Percentiles rank a stretch among this genome's conserved stretches.
Evolutionary conservation across 2,888 invertebrate genomes (phyloP).

Genomic region (Xylota segnis): DNA sequence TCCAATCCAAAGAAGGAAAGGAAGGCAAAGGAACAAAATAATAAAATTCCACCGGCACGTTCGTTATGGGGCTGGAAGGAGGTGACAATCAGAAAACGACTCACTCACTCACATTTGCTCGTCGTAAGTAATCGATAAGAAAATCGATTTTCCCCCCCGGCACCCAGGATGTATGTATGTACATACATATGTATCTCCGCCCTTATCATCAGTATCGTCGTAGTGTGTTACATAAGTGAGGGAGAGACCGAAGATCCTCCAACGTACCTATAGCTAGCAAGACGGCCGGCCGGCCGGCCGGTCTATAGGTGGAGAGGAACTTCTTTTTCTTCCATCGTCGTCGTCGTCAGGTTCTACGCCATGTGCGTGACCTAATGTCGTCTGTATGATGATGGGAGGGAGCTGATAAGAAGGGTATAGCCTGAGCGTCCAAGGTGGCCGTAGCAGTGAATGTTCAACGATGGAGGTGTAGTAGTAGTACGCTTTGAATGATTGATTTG

Average conservation of each 20-base stretch:
- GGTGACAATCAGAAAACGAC: conserved; percentile 19
- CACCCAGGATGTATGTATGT: no score
- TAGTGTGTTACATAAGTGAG: conserved; percentile 33
- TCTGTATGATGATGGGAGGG: conserved; percentile 25
- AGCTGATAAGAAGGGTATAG: conserved; percentile 51
- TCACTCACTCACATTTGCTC: conserved; percentile 30
- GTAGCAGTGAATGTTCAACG: conserved; percentile 33
- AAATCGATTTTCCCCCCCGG: conserved; percentile 56
- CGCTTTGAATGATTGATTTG: conserved; percentile 44
- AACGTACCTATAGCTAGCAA: no score
- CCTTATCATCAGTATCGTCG: background rate
- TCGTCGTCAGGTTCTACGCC: conserved; percentile 40
- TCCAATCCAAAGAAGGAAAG: conserved; percentile 33
- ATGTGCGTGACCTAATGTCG: conserved; percentile 72
- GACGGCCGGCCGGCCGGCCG: conserved; percentile 14
- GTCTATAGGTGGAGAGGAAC: conserved; percentile 40
- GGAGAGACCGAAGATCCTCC: conserved; percentile 22
- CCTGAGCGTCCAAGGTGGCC: conserved; percentile 39
- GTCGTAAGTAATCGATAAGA: conserved; percentile 56
- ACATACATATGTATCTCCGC: conserved; percentile 2
- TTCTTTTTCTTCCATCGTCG: conserved; percentile 30
- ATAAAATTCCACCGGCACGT: conserved; percentile 55
- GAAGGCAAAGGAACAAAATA: conserved; percentile 17
- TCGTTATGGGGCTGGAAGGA: conserved; percentile 13
- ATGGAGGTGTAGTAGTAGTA: conserved; percentile 10